Evolutionary conservation across 2,888 invertebrate species (phyloP), one percentile per base, ranked within the genome.

Genomic region (Lypha dubia): DNA sequence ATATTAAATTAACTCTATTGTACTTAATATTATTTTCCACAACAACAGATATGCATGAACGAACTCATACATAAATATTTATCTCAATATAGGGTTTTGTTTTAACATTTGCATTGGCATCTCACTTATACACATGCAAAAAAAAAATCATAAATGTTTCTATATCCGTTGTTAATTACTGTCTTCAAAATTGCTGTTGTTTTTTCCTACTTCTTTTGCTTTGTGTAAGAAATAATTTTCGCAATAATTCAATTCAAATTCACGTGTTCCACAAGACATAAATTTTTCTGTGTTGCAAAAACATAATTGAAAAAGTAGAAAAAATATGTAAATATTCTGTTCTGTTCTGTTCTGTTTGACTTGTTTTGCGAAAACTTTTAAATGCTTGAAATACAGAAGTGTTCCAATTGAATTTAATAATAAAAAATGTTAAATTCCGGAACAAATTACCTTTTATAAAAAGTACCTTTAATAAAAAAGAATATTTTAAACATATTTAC

Each of bases 91-190:
- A 9, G 44, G 1, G n/a, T 9, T 71, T 46, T 15, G n/a, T 9
- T 71, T 46, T 15, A 1, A 35, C 24, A 15, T 44, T 13, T 46
- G 32, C 32, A 22, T 20, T 38, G 2, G 1, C 7, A 56, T 8
- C n/a, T 24, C 51, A 28, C 15, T 24, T 13, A 28, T n/a, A 56
- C n/a, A 28, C 28, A 15, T 53, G 17, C 13, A 5, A 24, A 22
- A 17, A 15, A 15, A 9, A 11, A 9, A 38, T 11, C 11, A 38
- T 13, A 13, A 11, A 11, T 67, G 56, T 74, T 53, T 67, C 46
- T 20, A 70, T 81, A 81, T 81, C 80, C 80, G 80, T 38, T 67
- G 67, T 67, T 74, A 80, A 80, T 80, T 80, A 74, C 56, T 35
- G 46, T 58, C 15, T 58, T 67, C 51, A 38, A 38, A n/a, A 20